Conservation (phyloP, 2,888 invertebrate genomes). For the Congeria kusceri region DNA sequence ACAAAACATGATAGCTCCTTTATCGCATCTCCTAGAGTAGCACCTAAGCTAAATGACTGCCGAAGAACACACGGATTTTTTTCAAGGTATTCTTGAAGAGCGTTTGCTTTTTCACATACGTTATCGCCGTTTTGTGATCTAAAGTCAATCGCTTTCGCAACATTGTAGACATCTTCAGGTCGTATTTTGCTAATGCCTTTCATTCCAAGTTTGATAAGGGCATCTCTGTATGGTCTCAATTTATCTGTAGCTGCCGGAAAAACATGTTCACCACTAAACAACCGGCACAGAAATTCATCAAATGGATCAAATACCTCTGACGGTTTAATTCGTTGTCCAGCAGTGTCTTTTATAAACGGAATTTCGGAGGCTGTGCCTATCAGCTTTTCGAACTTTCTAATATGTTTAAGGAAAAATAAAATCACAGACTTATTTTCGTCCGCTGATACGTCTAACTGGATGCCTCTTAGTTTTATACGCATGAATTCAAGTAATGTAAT, state of each 20-base stretch:
- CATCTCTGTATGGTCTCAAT: background rate
- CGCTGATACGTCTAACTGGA: background rate
- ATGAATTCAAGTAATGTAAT: background rate
- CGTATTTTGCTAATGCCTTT: background rate
- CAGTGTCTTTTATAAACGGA: slow-evolving; percentile 32
- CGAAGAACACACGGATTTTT: background rate
- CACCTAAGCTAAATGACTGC: background rate
- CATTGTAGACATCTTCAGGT: background rate
- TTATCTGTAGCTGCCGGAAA: slow-evolving; percentile 1
- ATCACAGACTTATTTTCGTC: slow-evolving; percentile 42
- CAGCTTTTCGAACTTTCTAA: slow-evolving; percentile 15
- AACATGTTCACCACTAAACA: background rate
- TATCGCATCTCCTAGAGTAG: background rate
- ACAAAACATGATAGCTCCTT: background rate
- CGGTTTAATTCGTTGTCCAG: slow-evolving; percentile 21
- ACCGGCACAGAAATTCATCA: background rate
- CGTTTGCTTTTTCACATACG: slow-evolving; percentile 7
- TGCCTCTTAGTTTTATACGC: background rate
- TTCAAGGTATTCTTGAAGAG: slow-evolving; percentile 4
- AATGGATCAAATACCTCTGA: slow-evolving; percentile 49
- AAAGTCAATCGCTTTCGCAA: slow-evolving; percentile 1
- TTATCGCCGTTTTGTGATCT: background rate
- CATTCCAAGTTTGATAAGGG: background rate
- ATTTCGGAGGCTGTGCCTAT: slow-evolving; percentile 16
- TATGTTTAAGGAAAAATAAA: slow-evolving; percentile 40